Evolutionary conservation across 2,888 invertebrate species (phyloP).

Genomic region (Fissipunctia ypsillon): DNA sequence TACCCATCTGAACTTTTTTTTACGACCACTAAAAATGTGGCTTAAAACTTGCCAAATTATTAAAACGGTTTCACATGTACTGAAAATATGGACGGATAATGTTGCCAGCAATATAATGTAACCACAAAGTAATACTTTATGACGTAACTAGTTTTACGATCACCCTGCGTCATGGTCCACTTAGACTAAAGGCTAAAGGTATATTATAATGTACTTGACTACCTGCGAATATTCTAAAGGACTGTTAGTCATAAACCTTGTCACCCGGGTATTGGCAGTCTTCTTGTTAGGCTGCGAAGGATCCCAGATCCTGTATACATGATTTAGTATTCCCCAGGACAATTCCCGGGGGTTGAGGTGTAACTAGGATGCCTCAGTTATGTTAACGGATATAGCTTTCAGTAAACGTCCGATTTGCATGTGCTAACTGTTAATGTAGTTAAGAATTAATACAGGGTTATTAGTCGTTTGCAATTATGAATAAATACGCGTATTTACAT

Average conservation of each 20-base stretch:
- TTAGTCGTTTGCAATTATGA: constrained; percentile 8
- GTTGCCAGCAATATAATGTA: constrained; percentile 29
- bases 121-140: constrained; percentile 56
- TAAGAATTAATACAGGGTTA: constrained; percentile 25
- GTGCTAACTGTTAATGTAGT: constrained; percentile 8
- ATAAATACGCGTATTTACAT: constrained; percentile 9
- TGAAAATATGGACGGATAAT: constrained; percentile 36
- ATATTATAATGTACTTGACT: constrained; percentile 51
- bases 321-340: constrained; percentile 60
- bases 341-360: constrained; percentile 48
- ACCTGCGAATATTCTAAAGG: constrained; percentile 46
- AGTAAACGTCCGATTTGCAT: constrained; percentile 58
- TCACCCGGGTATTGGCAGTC: constrained; percentile 48
- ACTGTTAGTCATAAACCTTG: constrained; percentile 53
- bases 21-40: neutral
- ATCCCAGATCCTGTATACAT: constrained; percentile 58
- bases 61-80: constrained; percentile 38
- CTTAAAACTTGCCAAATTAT: constrained; percentile 44
- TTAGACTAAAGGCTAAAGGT: constrained; percentile 46
- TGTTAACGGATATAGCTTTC: constrained; percentile 39
- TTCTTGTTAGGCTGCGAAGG: constrained; percentile 49
- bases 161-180: constrained; percentile 45
- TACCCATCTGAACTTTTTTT: neutral
- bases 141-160: constrained; percentile 54
- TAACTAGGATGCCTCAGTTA: constrained; percentile 48